phyloP scores from a whole-genome alignment of 1,140 invertebrate species.

The Dendroctonus valens region DNA sequence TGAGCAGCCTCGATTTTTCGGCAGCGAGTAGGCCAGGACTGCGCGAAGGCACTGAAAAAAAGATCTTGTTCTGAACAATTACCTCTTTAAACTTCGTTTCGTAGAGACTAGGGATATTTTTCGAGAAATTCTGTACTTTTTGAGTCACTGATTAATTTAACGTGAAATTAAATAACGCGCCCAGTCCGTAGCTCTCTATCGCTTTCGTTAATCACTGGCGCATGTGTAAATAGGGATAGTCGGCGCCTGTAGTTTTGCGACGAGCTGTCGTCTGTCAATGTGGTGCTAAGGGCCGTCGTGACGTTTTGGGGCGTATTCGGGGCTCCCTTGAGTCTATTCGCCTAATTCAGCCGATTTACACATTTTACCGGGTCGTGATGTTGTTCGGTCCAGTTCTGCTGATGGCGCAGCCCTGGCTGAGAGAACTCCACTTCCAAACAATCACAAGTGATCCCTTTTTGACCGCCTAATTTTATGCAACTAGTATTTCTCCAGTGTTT shows the following conservation, averaged over 20 bases:
- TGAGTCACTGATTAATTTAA: neutral
- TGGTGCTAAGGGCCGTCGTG: constrained; percentile 23
- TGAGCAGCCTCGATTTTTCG: no score
- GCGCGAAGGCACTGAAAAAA: no score
- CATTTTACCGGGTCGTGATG: no score
- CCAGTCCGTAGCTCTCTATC: constrained; percentile 1
- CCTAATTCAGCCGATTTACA: no score
- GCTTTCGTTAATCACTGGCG: constrained; percentile 4
- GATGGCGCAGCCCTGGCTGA: no score
- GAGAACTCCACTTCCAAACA: no score
- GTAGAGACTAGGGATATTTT: no score
- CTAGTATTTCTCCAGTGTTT: neutral
- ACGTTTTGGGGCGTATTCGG: constrained; percentile 24
- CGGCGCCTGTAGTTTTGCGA: constrained; percentile 22
- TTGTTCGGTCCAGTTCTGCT: no score
- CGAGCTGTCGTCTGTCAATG: constrained; percentile 25
- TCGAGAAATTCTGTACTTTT: no score
- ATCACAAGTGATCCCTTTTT: neutral
- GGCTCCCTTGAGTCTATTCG: neutral
- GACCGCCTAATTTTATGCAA: constrained; percentile 18
- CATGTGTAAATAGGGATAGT: constrained; percentile 16
- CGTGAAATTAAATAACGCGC: constrained; percentile 9
- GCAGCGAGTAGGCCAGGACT: no score
- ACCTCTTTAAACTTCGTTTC: no score
- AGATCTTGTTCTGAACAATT: no score